Percentiles rank a stretch among this genome's conserved stretches.
phyloP scores from a whole-genome alignment of 2,113 vertebrate species.

The Rafetus swinhoei region DNA sequence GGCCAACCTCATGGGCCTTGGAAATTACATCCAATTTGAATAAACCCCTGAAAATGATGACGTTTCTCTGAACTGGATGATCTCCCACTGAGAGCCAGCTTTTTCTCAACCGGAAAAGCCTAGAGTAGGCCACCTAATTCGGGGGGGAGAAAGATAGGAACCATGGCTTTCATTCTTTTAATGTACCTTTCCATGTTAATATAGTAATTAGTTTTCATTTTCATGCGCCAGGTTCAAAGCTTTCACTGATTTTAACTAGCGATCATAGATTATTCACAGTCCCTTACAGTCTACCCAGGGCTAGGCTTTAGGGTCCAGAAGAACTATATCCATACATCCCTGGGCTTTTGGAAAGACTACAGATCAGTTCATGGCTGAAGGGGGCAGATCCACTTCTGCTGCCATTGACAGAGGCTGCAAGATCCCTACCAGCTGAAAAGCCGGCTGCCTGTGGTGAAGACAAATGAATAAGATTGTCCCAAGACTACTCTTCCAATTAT shows the following conservation, averaged over 20 bases:
- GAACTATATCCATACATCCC: background rate
- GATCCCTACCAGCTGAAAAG: background rate
- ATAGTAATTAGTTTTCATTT: background rate
- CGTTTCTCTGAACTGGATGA: conserved; percentile 4
- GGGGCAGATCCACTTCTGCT: background rate
- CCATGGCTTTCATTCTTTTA: background rate
- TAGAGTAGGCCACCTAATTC: background rate
- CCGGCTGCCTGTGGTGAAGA: conserved; percentile 7
- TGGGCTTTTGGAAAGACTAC: background rate
- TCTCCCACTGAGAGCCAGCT: background rate
- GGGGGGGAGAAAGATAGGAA: background rate
- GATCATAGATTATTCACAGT: background rate
- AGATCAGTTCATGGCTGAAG: background rate
- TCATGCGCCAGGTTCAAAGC: background rate
- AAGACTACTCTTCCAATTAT: background rate
- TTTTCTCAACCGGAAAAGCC: background rate
- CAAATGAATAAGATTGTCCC: background rate
- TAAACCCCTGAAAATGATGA: conserved; percentile 18
- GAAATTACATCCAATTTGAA: background rate
- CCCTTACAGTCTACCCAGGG: background rate
- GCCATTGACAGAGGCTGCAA: background rate
- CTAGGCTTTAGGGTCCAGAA: background rate
- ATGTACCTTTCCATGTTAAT: background rate
- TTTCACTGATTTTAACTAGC: background rate
- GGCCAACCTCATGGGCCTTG: background rate